Evolutionary conservation across 2,113 vertebrate genomes (phyloP).

Genomic region (Quiscalus mexicanus): DNA sequence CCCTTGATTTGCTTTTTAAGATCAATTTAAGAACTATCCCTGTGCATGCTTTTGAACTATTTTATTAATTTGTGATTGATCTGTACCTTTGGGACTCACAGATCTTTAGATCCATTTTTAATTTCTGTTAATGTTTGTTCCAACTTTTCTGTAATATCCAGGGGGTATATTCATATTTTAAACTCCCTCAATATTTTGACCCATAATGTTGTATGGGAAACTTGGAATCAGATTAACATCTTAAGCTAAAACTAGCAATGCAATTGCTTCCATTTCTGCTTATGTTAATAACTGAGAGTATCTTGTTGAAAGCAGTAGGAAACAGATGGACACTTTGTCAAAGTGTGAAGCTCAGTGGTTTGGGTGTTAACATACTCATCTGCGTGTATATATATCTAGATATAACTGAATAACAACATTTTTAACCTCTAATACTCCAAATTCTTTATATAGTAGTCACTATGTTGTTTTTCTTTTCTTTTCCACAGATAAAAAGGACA

Average conservation of each 20-base stretch:
- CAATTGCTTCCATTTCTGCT: background rate
- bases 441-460: background rate
- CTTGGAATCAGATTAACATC: background rate
- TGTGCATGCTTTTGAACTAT: background rate
- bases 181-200: background rate
- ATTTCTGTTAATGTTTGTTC: background rate
- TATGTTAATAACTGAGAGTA: background rate
- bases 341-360: background rate
- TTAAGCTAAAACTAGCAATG: background rate
- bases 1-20: background rate
- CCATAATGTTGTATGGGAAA: fast-evolving
- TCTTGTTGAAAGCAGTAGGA: background rate
- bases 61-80: background rate
- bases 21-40: background rate
- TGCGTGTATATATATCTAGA: background rate
- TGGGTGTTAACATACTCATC: background rate
- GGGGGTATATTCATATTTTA: background rate
- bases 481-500: background rate
- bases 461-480: background rate
- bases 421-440: constrained; percentile 3
- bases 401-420: background rate
- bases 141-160: background rate
- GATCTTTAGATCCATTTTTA: background rate
- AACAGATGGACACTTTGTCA: constrained; percentile 10
- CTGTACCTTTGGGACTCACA: background rate